Evolutionary conservation across 2,113 vertebrate species (phyloP).

Genomic region (Eudyptes chrysolophus): DNA sequence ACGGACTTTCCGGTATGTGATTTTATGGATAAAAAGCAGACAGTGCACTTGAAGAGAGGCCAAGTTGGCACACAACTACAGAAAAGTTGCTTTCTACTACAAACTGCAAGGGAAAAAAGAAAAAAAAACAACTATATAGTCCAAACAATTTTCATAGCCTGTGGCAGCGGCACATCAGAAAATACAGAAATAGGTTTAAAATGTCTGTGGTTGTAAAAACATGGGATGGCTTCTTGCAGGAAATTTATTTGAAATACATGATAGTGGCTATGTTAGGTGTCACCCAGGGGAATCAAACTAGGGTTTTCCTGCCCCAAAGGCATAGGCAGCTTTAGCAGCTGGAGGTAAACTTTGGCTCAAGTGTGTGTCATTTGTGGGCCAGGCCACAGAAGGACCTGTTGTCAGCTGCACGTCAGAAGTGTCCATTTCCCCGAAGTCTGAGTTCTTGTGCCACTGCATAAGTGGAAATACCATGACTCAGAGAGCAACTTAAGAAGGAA

Average conservation of each 20-base stretch:
- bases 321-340: not conserved
- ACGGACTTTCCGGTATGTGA: not conserved
- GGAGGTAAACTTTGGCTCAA: not conserved
- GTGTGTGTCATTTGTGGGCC: not conserved
- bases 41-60: not conserved
- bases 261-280: not conserved
- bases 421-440: not conserved
- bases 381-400: not conserved
- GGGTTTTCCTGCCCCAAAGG: not conserved
- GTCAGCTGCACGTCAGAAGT: not conserved
- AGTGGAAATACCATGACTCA: not conserved
- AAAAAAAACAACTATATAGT: not conserved
- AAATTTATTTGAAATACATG: not conserved
- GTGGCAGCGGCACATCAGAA: not conserved
- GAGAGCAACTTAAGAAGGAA: not conserved
- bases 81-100: not conserved
- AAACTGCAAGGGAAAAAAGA: not conserved
- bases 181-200: not conserved
- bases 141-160: not conserved
- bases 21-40: conserved; percentile 37
- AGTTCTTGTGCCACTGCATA: not conserved
- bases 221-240: not conserved
- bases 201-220: not conserved
- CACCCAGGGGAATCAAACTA: not conserved
- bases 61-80: not conserved